A percentile compares a stretch with the other conserved stretches of the same genome.
Conservation (phyloP, 2,113 vertebrate species). For the Myrmecophaga tridactyla region DNA sequence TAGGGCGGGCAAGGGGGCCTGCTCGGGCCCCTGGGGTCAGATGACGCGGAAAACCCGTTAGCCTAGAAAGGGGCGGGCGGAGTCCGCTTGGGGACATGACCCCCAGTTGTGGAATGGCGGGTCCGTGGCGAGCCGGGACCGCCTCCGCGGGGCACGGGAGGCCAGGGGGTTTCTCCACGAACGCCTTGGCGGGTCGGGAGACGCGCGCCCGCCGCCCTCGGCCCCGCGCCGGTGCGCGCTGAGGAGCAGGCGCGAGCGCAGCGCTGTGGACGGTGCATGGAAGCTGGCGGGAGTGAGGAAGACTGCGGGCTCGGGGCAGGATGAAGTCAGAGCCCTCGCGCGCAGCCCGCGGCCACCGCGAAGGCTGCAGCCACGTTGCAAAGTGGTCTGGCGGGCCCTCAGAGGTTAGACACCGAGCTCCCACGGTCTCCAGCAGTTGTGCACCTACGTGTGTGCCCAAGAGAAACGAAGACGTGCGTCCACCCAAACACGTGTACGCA, state of each 20-base stretch:
- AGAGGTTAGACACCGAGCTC: not conserved
- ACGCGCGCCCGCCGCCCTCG: too few relatives aligned
- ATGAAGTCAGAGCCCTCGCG: not conserved
- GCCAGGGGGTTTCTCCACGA: constrained; percentile 35
- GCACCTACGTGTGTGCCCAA: not conserved
- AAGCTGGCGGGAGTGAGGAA: too few relatives aligned
- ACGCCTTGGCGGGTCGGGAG: constrained; percentile 51
- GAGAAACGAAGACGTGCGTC: not conserved
- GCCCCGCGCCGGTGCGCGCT: too few relatives aligned
- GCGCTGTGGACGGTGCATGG: too few relatives aligned
- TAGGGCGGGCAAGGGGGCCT: not conserved
- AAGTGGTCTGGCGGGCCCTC: not conserved
- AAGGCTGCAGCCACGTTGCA: not conserved
- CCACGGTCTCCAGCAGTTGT: not conserved
- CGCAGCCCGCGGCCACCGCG: not conserved
- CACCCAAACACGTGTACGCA: not conserved
- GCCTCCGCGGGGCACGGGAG: constrained; percentile 26
- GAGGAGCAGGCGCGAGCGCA: too few relatives aligned
- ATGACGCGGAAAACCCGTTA: constrained; percentile 42
- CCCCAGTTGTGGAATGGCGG: too few relatives aligned
- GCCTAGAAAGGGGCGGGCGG: constrained; percentile 34
- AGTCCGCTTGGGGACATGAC: too few relatives aligned
- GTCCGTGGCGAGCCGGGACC: not conserved
- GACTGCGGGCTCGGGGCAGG: too few relatives aligned
- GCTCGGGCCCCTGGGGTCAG: constrained; percentile 15